Percentiles rank a stretch among this genome's conserved stretches.
These are phyloP conservation scores for Ctenoplectra terminalis DNA, from an alignment of 1,140 invertebrate genomes.

Conservation along the genomic window DNA sequence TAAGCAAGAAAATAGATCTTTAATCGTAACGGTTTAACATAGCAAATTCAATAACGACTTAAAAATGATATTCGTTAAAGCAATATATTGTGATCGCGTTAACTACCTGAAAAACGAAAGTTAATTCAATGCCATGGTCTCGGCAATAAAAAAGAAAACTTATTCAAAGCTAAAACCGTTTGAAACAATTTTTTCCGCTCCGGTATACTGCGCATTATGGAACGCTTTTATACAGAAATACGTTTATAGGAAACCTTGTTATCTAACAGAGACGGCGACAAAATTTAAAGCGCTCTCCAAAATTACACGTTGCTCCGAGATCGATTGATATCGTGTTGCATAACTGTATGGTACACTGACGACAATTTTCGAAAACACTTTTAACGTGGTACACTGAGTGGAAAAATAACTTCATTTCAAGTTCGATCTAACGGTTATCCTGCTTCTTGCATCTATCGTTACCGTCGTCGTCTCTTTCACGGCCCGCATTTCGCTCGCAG, in stretches of 20 bases:
- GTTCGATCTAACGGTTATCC: conserved; percentile 32
- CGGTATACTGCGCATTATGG: not conserved
- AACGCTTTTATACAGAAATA: conserved; percentile 16
- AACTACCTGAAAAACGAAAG: not conserved
- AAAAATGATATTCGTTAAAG: not conserved
- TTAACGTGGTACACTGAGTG: not conserved
- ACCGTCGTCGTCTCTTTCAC: not conserved
- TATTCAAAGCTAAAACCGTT: not conserved
- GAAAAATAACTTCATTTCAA: conserved; percentile 51
- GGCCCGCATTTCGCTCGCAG: conserved; percentile 18
- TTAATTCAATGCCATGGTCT: not conserved
- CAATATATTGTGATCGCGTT: not conserved
- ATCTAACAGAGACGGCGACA: not conserved
- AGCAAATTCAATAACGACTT: not conserved
- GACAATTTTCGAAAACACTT: conserved; percentile 45
- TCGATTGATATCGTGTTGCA: conserved; percentile 41
- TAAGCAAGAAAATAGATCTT: too few relatives aligned
- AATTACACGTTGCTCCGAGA: conserved; percentile 15
- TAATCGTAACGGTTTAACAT: not conserved
- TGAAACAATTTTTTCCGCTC: conserved; percentile 23
- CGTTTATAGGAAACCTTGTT: not conserved
- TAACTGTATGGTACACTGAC: not conserved
- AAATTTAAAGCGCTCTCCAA: not conserved
- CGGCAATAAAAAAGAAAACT: not conserved
- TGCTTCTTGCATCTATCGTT: conserved; percentile 11